phyloP scores from a whole-genome alignment of 1,140 invertebrate genomes.

The Venustaconcha ellipsiformis region DNA sequence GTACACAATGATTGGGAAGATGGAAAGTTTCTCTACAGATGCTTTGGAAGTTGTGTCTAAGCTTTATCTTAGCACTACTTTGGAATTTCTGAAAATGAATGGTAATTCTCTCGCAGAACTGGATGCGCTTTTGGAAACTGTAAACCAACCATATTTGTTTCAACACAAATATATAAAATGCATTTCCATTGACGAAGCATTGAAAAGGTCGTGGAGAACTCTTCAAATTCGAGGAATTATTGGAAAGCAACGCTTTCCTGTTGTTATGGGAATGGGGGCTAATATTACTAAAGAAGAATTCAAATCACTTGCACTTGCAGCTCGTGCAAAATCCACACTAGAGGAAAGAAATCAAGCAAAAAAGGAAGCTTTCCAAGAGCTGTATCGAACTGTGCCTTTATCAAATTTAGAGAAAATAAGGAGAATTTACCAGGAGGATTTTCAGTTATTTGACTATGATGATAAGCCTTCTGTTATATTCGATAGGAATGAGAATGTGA shows the following conservation, averaged over 20 bases:
- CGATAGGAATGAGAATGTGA: too few species aligned
- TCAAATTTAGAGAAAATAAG: conserved; percentile 14
- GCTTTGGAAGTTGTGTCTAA: conserved; percentile 19
- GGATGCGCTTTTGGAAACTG: conserved; percentile 23
- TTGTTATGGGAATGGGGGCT: not conserved
- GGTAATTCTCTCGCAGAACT: conserved; percentile 3
- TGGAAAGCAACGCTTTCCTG: conserved; percentile 3
- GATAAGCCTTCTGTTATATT: conserved; percentile 1
- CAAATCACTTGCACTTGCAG: not conserved
- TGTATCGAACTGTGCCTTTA: conserved; percentile 2
- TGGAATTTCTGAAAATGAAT: conserved; percentile 1
- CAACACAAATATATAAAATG: conserved; percentile 3
- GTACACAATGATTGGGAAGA: conserved; percentile 33
- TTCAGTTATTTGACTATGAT: conserved; percentile 22
- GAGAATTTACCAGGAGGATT: conserved; percentile 17
- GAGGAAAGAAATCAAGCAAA: not conserved
- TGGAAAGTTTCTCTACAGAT: conserved; percentile 29
- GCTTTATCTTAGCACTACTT: conserved; percentile 9
- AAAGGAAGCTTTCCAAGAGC: conserved; percentile 6
- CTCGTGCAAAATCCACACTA: not conserved
- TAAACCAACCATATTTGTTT: conserved; percentile 17
- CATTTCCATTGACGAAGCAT: conserved; percentile 13
- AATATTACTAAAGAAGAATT: not conserved
- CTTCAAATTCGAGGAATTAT: conserved; percentile 23
- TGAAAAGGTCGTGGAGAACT: conserved; percentile 20